Evolutionary conservation across 2,888 invertebrate species (phyloP).

Genomic region (Cryptus armator): DNA sequence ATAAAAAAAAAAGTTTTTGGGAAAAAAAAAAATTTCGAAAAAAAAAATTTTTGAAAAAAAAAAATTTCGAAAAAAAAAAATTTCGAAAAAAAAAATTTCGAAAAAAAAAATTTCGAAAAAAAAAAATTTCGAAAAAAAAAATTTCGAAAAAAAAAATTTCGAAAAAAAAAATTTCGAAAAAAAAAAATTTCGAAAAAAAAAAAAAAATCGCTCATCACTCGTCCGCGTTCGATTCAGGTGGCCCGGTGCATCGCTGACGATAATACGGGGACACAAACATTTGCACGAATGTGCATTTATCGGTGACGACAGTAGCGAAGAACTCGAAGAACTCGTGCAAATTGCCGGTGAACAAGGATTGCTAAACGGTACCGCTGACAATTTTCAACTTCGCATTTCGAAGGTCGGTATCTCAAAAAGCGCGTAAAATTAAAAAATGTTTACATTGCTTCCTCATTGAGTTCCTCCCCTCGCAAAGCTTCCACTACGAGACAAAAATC

Average conservation of each 20-base stretch:
- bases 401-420: constrained; percentile 20
- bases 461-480: neutral
- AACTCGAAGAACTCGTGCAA: constrained; percentile 89
- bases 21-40: neutral
- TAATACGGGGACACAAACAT: constrained; percentile 92
- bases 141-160: no score
- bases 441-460: neutral
- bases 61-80: no score
- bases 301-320: constrained; percentile 92
- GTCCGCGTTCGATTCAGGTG: constrained; percentile 85
- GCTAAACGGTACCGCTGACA: constrained; percentile 59
- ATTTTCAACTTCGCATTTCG: constrained; percentile 14
- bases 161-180: no score
- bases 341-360: constrained; percentile 84
- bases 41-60: no score
- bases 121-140: no score
- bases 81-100: no score
- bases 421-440: neutral
- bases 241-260: constrained; percentile 92
- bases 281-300: constrained; percentile 93
- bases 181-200: no score
- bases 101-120: no score
- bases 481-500: no score
- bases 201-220: no score
- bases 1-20: no score